Evolutionary conservation across 2,797 vertebrate species (phyloP).

Genomic region (Poecilia velifera): DNA sequence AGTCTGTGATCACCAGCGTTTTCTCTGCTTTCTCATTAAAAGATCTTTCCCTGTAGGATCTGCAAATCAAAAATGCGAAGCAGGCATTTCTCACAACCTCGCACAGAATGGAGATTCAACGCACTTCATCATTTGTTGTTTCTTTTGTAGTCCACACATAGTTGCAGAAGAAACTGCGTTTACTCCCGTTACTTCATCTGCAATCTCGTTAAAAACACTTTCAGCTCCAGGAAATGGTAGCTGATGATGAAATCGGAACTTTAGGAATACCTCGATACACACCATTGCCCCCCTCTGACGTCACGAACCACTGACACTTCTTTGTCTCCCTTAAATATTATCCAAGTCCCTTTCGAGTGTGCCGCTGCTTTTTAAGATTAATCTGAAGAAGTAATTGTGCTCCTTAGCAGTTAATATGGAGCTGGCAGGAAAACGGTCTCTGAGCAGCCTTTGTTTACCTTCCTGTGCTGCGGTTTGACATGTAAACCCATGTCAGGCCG

Average conservation of each 20-base stretch:
- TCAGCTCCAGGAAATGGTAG: not conserved
- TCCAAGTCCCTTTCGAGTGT: constrained; percentile 9
- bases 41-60: not conserved
- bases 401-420: constrained; percentile 25
- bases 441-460: constrained; percentile 61
- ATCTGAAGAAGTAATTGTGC: constrained; percentile 47
- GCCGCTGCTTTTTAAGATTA: constrained; percentile 22
- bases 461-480: constrained; percentile 56
- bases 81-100: not conserved
- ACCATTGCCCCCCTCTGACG: not conserved
- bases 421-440: constrained; percentile 19
- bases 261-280: not conserved
- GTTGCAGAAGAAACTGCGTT: not conserved
- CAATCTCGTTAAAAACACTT: not conserved
- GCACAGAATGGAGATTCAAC: not conserved
- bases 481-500: constrained; percentile 70
- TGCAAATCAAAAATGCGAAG: not conserved
- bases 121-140: not conserved
- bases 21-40: not conserved
- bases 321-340: constrained; percentile 23
- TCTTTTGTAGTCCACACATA: not conserved
- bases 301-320: constrained; percentile 6
- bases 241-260: not conserved
- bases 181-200: not conserved
- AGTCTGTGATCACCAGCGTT: not conserved